Percentiles rank a stretch among this genome's conserved stretches.
phyloP scores from a whole-genome alignment of 2,888 invertebrate species.

The Mantis religiosa region DNA sequence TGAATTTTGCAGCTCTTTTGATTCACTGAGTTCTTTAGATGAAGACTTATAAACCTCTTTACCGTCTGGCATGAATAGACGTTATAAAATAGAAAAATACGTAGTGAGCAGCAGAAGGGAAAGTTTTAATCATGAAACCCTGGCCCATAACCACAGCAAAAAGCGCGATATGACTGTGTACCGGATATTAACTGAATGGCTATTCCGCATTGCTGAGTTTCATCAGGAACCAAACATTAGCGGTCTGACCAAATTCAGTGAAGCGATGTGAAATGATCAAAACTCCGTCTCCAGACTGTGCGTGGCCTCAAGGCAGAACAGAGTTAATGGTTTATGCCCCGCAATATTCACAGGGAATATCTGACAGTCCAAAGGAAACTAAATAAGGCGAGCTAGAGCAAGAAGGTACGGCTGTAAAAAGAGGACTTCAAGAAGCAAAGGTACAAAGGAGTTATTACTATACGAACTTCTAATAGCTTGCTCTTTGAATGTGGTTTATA shows the following conservation, averaged over 20 bases:
- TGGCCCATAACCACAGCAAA: background rate
- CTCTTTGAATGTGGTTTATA: no score
- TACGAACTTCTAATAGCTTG: no score
- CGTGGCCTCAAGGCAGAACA: background rate
- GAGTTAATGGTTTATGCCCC: background rate
- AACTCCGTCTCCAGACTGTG: background rate
- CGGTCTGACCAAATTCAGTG: background rate
- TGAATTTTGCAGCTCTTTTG: background rate
- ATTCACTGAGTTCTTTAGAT: background rate
- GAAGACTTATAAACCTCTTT: background rate
- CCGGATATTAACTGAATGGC: background rate
- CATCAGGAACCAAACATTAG: background rate
- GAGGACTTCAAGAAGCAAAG: no score
- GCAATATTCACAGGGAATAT: background rate
- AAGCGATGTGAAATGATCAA: background rate
- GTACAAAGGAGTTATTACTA: no score
- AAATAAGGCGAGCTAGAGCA: background rate
- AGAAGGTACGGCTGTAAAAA: background rate
- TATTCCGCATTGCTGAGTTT: background rate
- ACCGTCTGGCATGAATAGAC: background rate
- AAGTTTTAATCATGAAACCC: background rate
- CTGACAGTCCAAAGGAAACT: background rate
- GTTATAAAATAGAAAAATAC: background rate
- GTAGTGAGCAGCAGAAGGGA: background rate
- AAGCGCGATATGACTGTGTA: background rate